Evolutionary conservation across 2,797 vertebrate genomes (phyloP).

Genomic region (Philypnodon macrostomus): DNA sequence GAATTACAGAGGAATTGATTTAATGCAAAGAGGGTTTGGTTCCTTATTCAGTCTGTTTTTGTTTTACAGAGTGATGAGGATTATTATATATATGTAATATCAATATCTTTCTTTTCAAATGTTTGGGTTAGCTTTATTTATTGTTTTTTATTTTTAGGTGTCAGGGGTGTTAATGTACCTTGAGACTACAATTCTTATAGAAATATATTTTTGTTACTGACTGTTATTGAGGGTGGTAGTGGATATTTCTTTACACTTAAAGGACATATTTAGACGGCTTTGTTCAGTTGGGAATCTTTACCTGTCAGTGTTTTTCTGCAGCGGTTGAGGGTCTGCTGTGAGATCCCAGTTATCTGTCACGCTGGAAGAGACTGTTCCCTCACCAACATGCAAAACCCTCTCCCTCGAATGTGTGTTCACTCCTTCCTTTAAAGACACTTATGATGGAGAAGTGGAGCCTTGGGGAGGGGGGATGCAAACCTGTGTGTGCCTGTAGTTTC

Average conservation of each 20-base stretch:
- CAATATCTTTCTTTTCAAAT: conserved; percentile 69
- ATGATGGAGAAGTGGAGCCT: conserved; percentile 60
- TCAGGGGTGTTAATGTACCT: conserved; percentile 41
- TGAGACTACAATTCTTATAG: conserved; percentile 75
- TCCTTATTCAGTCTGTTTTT: conserved; percentile 71
- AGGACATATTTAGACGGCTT: conserved; percentile 56
- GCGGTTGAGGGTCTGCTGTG: conserved; percentile 52
- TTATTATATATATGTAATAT: conserved; percentile 69
- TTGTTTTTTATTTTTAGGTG: conserved; percentile 51
- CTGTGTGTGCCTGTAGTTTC: conserved; percentile 75
- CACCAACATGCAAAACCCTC: conserved; percentile 59
- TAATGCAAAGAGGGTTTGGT: conserved; percentile 85
- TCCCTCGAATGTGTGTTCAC: conserved; percentile 72
- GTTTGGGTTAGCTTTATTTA: conserved; percentile 77
- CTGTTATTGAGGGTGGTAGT: conserved; percentile 51
- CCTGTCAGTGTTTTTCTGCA: conserved; percentile 66
- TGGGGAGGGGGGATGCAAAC: conserved; percentile 66
- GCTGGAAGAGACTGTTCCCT: conserved; percentile 54
- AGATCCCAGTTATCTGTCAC: conserved; percentile 34
- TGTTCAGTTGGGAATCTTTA: conserved; percentile 51
- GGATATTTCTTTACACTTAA: conserved; percentile 57
- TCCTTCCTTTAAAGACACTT: conserved; percentile 72
- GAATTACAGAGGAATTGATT: conserved; percentile 73
- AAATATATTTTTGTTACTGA: conserved; percentile 81
- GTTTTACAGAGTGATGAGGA: conserved; percentile 72